Conservation (phyloP, 2,888 invertebrate genomes). For the Galerucella pusilla region DNA sequence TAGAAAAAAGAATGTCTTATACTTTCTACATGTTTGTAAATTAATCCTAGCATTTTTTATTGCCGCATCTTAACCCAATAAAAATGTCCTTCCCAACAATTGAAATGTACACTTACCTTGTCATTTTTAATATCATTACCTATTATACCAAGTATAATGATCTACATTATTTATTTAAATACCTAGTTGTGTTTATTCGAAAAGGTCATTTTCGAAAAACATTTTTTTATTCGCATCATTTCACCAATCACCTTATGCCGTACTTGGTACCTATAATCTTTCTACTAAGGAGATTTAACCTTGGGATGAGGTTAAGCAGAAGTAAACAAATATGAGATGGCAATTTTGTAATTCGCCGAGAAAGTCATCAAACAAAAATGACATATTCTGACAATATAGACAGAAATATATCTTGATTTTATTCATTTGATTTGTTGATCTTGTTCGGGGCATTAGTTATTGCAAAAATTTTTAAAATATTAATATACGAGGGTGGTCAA, state of each 20-base stretch:
- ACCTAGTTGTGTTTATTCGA: background rate
- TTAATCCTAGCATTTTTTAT: background rate
- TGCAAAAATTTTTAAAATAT: no score
- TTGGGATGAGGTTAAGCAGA: slow-evolving; percentile 20
- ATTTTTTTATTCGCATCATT: slow-evolving; percentile 23
- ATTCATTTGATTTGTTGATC: no score
- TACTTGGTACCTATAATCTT: slow-evolving; percentile 23
- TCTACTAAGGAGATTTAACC: slow-evolving; percentile 13
- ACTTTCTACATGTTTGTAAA: background rate
- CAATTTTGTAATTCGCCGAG: background rate
- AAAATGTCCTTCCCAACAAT: background rate
- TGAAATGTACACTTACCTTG: background rate
- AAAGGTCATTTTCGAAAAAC: slow-evolving; percentile 23
- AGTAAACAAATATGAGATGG: slow-evolving; percentile 14
- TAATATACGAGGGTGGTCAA: no score
- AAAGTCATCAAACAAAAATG: background rate
- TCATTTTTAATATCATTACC: background rate
- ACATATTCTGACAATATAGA: background rate
- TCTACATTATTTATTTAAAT: slow-evolving; percentile 9
- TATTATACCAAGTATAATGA: background rate
- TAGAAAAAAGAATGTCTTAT: no score
- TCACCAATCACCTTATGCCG: slow-evolving; percentile 27
- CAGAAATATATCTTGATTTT: no score
- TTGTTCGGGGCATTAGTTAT: no score
- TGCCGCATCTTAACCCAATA: background rate